Evolutionary conservation across 2,888 invertebrate species (phyloP).

Genomic region (Lepeophtheirus nordmannii): DNA sequence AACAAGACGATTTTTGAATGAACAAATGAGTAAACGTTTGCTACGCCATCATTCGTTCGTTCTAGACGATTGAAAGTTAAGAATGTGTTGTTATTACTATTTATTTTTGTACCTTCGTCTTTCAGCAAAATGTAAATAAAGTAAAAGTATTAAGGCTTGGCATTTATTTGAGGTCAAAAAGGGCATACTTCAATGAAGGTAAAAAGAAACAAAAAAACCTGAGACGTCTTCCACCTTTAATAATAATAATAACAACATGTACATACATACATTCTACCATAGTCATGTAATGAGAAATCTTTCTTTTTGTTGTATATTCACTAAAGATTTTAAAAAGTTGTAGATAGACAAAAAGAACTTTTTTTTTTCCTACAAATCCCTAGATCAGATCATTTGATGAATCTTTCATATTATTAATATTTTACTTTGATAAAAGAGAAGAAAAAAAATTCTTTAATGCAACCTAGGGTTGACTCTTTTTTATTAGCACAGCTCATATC

Average conservation of each 20-base stretch:
- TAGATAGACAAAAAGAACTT: neutral
- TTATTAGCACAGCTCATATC: neutral
- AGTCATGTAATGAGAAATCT: neutral
- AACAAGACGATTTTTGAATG: no score
- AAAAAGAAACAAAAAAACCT: neutral
- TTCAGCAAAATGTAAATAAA: neutral
- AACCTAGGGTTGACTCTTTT: neutral
- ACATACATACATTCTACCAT: neutral
- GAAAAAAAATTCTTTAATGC: no score
- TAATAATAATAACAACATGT: neutral
- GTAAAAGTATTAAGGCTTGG: slow-evolving; percentile 3
- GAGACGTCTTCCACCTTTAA: no score
- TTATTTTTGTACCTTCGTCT: neutral
- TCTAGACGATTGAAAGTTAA: neutral
- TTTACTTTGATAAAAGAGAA: no score
- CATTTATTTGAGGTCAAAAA: slow-evolving; percentile 2
- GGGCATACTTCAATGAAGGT: neutral
- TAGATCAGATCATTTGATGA: slow-evolving; percentile 1
- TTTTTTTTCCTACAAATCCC: neutral
- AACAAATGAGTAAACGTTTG: neutral
- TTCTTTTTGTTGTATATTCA: neutral
- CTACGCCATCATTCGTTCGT: no score
- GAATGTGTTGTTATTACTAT: neutral
- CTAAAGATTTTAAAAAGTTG: neutral
- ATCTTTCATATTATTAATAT: neutral